Conservation (phyloP, 2,888 invertebrate genomes). For the Apoda limacodes region DNA sequence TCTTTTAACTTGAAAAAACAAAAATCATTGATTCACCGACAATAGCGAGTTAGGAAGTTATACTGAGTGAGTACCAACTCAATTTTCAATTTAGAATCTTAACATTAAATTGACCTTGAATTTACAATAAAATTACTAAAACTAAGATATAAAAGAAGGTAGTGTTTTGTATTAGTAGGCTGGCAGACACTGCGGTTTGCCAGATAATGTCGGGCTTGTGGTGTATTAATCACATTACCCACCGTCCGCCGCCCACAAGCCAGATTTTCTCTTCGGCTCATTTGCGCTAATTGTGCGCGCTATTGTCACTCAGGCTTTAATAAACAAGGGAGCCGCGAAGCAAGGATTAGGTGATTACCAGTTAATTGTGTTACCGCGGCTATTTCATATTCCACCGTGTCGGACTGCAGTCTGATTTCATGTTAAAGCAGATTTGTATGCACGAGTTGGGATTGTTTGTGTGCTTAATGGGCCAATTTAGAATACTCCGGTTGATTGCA, state of each 20-base stretch:
- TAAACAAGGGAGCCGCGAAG: conserved; percentile 63
- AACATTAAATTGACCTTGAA: too few species aligned
- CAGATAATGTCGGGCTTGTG: conserved; percentile 51
- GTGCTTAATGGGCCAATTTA: conserved; percentile 10
- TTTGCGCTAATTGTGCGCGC: conserved; percentile 68
- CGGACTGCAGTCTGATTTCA: conserved; percentile 57
- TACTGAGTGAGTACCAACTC: too few species aligned
- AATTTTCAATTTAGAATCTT: too few species aligned
- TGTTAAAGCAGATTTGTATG: conserved; percentile 53
- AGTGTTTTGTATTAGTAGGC: conserved; percentile 1
- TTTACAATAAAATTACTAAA: too few species aligned
- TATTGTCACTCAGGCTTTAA: conserved; percentile 70
- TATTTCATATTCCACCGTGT: conserved; percentile 55
- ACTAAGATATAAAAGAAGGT: not conserved
- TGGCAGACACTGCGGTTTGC: conserved; percentile 24
- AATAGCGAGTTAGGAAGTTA: too few species aligned
- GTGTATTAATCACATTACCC: conserved; percentile 61
- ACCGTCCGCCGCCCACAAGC: conserved; percentile 22
- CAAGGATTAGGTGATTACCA: conserved; percentile 69
- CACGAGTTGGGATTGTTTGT: conserved; percentile 38
- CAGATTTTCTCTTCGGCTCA: conserved; percentile 67
- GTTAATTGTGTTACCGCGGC: conserved; percentile 66
- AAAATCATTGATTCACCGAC: too few species aligned
- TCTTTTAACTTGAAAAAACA: too few species aligned
- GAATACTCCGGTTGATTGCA: conserved; percentile 6